phyloP scores from a whole-genome alignment of 1,140 invertebrate species.

The Rhagoletis pomonella region DNA sequence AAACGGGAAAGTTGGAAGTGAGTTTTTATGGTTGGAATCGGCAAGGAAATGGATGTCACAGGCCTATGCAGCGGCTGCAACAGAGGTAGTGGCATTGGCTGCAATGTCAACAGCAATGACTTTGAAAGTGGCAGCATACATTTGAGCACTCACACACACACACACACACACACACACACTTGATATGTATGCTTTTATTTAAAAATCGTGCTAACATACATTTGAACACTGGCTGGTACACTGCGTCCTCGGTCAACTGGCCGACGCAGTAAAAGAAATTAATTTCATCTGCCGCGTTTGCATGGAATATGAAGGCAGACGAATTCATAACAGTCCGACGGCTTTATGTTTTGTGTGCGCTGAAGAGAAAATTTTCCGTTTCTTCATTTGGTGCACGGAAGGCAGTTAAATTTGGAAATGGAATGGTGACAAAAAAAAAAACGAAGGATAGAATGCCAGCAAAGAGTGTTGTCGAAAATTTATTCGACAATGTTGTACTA shows the following conservation, averaged over 20 bases:
- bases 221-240: no score
- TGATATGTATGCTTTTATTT: background rate
- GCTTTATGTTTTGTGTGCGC: background rate
- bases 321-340: background rate
- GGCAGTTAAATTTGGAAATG: conserved; percentile 15
- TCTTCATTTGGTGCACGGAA: background rate
- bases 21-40: background rate
- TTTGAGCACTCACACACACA: background rate
- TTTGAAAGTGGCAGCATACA: background rate
- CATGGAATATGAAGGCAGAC: background rate
- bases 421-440: background rate
- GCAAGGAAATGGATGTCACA: background rate
- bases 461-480: background rate
- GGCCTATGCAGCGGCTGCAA: background rate
- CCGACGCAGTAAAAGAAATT: background rate
- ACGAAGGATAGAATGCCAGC: background rate
- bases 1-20: background rate
- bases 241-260: background rate
- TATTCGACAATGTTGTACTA: background rate
- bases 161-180: background rate
- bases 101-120: conserved; percentile 24
- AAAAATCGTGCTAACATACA: background rate
- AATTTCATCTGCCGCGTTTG: background rate
- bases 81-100: background rate
- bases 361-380: background rate